These are phyloP conservation scores for Diachasma alloeum DNA, from an alignment of 1,140 invertebrate species.

Conservation along the genomic window DNA sequence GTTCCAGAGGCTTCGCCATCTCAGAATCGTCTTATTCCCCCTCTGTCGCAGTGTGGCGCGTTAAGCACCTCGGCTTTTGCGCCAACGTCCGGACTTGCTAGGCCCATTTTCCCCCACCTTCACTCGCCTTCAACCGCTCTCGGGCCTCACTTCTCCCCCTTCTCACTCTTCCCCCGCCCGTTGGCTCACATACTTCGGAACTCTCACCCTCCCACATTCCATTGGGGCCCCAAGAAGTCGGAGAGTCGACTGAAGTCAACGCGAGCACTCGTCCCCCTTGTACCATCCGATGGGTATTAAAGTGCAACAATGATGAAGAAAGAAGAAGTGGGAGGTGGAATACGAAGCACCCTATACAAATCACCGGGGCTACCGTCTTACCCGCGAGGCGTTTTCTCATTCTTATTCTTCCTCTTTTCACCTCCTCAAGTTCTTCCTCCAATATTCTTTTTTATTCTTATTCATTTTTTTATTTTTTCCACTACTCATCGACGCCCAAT, in stretches of 20 bases:
- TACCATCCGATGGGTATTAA: background rate
- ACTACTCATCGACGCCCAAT: background rate
- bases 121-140: background rate
- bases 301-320: conserved; percentile 21
- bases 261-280: background rate
- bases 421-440: conserved; percentile 2
- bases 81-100: background rate
- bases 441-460: background rate
- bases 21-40: too few relatives aligned
- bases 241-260: conserved; percentile 1
- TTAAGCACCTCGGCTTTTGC: background rate
- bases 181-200: conserved; percentile 19
- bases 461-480: conserved; percentile 15
- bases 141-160: conserved; percentile 23
- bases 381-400: conserved; percentile 41
- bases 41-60: background rate
- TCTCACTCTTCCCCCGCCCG: conserved; percentile 21
- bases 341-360: conserved; percentile 59
- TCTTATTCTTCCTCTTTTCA: conserved; percentile 37
- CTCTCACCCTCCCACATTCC: conserved; percentile 23
- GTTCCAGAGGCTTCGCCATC: background rate
- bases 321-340: conserved; percentile 50
- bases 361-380: conserved; percentile 59
- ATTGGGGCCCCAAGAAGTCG: conserved; percentile 22
- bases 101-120: background rate